Base-by-base conservation (phyloP, 2,797 vertebrate genomes). In the Echeneis naucrates region DNA sequence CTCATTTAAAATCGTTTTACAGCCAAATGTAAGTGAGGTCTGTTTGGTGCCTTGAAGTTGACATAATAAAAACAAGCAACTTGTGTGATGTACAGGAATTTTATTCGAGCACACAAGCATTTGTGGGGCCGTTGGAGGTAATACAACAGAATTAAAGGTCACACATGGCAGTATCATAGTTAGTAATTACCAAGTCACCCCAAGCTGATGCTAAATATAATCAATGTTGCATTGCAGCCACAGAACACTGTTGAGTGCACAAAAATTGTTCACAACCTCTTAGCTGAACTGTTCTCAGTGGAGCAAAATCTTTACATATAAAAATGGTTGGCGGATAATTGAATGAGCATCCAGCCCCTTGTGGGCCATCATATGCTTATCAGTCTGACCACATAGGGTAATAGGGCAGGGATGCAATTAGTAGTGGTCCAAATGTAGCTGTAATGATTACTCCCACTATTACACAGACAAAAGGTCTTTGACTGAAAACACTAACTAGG, bases 391-490 rank as follows among this genome's bases (percentile, higher is more conserved):
- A 80, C 68, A 35, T 83, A 66, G 73, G 50, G 68, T 72, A 77
- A 81, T 54, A 70, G 82, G 64, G 52, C 77, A 75, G 56, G 77
- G 53, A 61, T 76, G 79, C 72, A 88, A 88, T 88, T 89, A 89
- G 76, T 33, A 37, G 9, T 72, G 73, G 72, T 71, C 51, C 33
- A 81, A 80, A 79, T 84, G 71, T 48, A 72, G 82, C 65, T 76
- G 60, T 86, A 87, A 84, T 88, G 78, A 91, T 85, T 78, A 88
- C 84, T 85, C 70, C 74, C 67, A 70, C 77, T 67, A 84, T 83
- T 76, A 77, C 38, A 72, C 58, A 61, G 55, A 87, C 74, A 84
- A 78, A 87, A 62, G 32, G 54, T 32, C 80, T 79, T 64, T 61
- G 75, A 82, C 79, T 32, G 0, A 81, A 84, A 82, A 80, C 55